Base-by-base conservation (phyloP, 2,888 invertebrate genomes). In the Lasiommata megera region DNA sequence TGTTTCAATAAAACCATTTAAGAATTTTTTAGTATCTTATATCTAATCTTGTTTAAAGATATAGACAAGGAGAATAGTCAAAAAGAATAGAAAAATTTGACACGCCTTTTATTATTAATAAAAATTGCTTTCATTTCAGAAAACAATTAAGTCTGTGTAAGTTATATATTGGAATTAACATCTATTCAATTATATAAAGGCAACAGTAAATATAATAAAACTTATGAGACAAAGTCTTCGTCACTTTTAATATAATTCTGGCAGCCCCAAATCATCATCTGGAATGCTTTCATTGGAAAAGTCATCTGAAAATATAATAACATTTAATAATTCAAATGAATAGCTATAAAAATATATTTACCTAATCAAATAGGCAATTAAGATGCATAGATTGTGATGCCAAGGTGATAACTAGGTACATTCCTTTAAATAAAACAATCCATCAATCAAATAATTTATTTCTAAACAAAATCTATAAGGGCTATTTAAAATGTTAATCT, bases 251-350 rank as follows among this genome's bases (percentile, higher is more conserved):
- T 80, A 87, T 14, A 85, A 63, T 29, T 74, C 77, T 7, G 88
- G 88, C 6, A 88, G 71, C 0, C 74, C 79, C 3, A 86, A 71
- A 48, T 82, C 70, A 9, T 65, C 77, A 58, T 84, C 81, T 8
- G 74, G 72, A 36, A 83, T 66, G 56, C 79, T 84, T 37, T 76
- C 80, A 65, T 71, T 73, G 50, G 86, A 87, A 53, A 83, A 83
- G 54, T 87, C 85, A 81, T 88, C 88, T 88, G 84, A 0, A 82
- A 75, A 57, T 55, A 61, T 53, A 55, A 54, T 17, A 9, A 16
- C 16, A 29, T 43, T 1, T n/a, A n/a, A n/a, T n/a, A n/a, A n/a
- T n/a, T n/a, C n/a, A n/a, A n/a, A n/a, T n/a, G n/a, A n/a, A n/a
- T n/a, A n/a, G n/a, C n/a, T n/a, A n/a, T n/a, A n/a, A n/a, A n/a